Conservation (phyloP, 2,888 invertebrate genomes). For the Platypus cylindrus region DNA sequence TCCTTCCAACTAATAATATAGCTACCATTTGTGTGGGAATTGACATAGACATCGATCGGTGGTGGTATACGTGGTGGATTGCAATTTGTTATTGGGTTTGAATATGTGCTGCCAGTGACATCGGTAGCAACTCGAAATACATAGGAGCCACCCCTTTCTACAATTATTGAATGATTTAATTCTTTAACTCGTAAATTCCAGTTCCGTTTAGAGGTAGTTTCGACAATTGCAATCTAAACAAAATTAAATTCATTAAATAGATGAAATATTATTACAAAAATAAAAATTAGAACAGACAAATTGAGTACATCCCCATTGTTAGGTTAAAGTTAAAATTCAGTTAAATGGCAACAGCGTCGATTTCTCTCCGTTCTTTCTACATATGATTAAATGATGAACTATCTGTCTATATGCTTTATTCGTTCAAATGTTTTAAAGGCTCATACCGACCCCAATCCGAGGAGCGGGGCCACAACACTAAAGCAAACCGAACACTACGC, state of each 20-base stretch:
- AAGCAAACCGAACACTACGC: too few species aligned
- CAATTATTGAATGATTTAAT: slow-evolving; percentile 34
- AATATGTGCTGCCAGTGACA: slow-evolving; percentile 34
- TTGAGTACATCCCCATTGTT: too few species aligned
- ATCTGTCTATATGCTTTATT: too few species aligned
- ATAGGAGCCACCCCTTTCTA: slow-evolving; percentile 41
- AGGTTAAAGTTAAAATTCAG: too few species aligned
- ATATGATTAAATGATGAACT: too few species aligned
- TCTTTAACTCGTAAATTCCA: slow-evolving; percentile 22
- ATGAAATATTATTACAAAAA: too few species aligned
- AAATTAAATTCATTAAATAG: background rate
- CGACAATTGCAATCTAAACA: slow-evolving; percentile 24
- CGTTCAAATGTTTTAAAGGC: too few species aligned
- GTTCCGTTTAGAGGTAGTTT: slow-evolving; percentile 35
- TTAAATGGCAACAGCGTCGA: too few species aligned
- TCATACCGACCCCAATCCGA: too few species aligned
- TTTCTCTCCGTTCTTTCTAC: too few species aligned
- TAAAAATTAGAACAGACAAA: too few species aligned
- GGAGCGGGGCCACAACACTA: too few species aligned
- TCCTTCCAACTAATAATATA: slow-evolving; percentile 53
- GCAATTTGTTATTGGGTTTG: slow-evolving; percentile 37
- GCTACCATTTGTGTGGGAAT: slow-evolving; percentile 46
- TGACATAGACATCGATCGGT: slow-evolving; percentile 50
- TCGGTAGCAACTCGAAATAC: slow-evolving; percentile 39
- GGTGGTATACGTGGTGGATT: slow-evolving; percentile 46